phyloP scores from a whole-genome alignment of 2,888 invertebrate genomes.

The Oscheius sp. region DNA sequence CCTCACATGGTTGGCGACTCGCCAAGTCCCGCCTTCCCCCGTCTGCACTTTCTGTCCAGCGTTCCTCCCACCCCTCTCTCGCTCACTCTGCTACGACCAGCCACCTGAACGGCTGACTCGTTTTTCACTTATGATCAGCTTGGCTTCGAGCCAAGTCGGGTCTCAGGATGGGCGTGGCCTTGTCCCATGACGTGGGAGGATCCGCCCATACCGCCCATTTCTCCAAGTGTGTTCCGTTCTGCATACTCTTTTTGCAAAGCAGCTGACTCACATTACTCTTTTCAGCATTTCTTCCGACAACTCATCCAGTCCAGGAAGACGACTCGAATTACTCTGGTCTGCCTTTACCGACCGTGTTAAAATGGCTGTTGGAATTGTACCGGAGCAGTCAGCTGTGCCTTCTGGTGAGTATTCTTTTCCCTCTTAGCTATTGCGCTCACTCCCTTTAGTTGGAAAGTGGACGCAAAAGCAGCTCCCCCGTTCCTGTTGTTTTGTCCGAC shows the following conservation, averaged over 20 bases:
- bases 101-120: neutral
- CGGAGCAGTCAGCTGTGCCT: slow-evolving; percentile 21
- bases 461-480: slow-evolving; percentile 5
- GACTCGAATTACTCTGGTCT: slow-evolving; percentile 9
- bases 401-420: slow-evolving; percentile 1
- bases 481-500: slow-evolving; percentile 18
- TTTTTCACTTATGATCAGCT: slow-evolving; percentile 1
- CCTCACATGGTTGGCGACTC: slow-evolving; percentile 29
- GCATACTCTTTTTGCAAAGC: neutral
- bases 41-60: slow-evolving; percentile 19
- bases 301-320: neutral
- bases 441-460: slow-evolving; percentile 32
- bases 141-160: slow-evolving; percentile 18
- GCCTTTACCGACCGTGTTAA: slow-evolving; percentile 11
- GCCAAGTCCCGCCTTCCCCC: slow-evolving; percentile 32
- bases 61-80: neutral
- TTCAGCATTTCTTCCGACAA: slow-evolving; percentile 23
- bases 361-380: slow-evolving; percentile 20
- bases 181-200: slow-evolving; percentile 6
- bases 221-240: slow-evolving; percentile 26
- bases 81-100: slow-evolving; percentile 2
- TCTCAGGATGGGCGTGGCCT: slow-evolving; percentile 6
- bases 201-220: slow-evolving; percentile 22
- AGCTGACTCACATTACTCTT: neutral
- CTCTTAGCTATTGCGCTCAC: neutral